Percentiles rank a stretch among this genome's conserved stretches.
These are phyloP conservation scores for Dromiciops gliroides DNA, from an alignment of 2,113 vertebrate species.

Conservation along the genomic window DNA sequence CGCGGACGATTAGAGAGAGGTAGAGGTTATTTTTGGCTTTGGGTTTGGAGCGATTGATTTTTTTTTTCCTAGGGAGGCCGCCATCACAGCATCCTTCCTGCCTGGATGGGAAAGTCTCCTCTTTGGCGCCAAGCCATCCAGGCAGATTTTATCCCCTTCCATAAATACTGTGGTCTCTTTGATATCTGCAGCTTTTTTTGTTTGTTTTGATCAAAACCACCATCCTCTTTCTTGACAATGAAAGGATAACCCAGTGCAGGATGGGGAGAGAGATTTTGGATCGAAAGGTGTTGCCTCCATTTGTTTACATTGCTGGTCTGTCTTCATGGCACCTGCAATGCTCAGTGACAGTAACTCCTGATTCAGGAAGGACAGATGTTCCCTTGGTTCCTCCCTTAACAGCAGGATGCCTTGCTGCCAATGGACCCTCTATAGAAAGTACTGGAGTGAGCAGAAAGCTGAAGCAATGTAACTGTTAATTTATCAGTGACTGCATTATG, in stretches of 20 bases:
- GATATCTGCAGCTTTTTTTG: background rate
- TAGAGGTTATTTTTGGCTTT: background rate
- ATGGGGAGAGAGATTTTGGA: background rate
- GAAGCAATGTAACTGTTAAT: background rate
- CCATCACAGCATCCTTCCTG: slow-evolving; percentile 28
- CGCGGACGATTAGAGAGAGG: background rate
- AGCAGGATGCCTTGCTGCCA: background rate
- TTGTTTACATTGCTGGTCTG: background rate
- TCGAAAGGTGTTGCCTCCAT: background rate
- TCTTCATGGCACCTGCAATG: background rate
- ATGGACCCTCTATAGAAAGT: background rate
- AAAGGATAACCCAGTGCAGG: background rate
- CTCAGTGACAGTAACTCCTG: too few relatives aligned
- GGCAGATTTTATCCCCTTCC: slow-evolving; percentile 36
- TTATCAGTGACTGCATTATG: background rate
- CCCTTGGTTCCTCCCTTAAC: background rate
- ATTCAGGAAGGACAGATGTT: background rate
- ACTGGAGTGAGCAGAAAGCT: background rate
- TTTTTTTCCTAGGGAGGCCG: background rate
- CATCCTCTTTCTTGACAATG: slow-evolving; percentile 37
- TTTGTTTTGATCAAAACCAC: slow-evolving; percentile 20
- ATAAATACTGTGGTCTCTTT: background rate
- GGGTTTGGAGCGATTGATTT: slow-evolving; percentile 8
- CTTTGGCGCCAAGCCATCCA: slow-evolving; percentile 21
- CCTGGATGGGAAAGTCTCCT: slow-evolving; percentile 24